Evolutionary conservation across 1,140 invertebrate genomes (phyloP).

Genomic region (Globodera rostochiensis): DNA sequence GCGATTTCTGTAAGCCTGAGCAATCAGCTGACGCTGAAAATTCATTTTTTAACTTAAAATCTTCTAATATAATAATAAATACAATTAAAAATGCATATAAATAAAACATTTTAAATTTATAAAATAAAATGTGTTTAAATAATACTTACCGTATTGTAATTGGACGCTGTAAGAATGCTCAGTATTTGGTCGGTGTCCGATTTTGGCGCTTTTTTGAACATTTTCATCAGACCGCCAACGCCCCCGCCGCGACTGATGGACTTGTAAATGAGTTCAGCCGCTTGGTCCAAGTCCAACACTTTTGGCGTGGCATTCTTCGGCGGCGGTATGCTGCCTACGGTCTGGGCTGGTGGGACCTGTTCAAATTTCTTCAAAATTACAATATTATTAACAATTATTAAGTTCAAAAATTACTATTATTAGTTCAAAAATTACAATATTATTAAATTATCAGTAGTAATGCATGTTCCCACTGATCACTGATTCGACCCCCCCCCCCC

Average conservation of each 20-base stretch:
- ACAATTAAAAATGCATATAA: too few relatives aligned
- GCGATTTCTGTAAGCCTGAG: not conserved
- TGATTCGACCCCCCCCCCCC: too few relatives aligned
- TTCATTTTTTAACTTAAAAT: not conserved
- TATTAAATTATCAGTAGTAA: too few relatives aligned
- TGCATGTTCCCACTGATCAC: too few relatives aligned
- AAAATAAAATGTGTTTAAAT: too few relatives aligned
- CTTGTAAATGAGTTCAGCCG: not conserved
- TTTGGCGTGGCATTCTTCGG: not conserved
- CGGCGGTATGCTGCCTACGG: not conserved
- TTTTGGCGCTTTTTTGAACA: slow-evolving; percentile 13
- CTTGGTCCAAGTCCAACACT: slow-evolving; percentile 9
- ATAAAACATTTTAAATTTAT: too few relatives aligned
- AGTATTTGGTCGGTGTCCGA: slow-evolving; percentile 10
- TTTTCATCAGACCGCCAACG: slow-evolving; percentile 15
- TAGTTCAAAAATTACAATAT: too few relatives aligned
- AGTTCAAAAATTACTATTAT: too few relatives aligned
- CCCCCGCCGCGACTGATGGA: not conserved
- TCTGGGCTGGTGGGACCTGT: not conserved
- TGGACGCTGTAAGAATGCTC: slow-evolving; percentile 5
- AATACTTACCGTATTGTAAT: not conserved
- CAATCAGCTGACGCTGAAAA: slow-evolving; percentile 7
- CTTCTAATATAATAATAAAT: too few relatives aligned
- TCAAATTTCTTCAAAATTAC: too few relatives aligned
- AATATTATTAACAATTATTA: too few relatives aligned